Percentiles rank a stretch among this genome's conserved stretches.
These are phyloP conservation scores for Scelioninae gen. 1 DNA, from an alignment of 2,888 invertebrate genomes.

Conservation along the genomic window DNA sequence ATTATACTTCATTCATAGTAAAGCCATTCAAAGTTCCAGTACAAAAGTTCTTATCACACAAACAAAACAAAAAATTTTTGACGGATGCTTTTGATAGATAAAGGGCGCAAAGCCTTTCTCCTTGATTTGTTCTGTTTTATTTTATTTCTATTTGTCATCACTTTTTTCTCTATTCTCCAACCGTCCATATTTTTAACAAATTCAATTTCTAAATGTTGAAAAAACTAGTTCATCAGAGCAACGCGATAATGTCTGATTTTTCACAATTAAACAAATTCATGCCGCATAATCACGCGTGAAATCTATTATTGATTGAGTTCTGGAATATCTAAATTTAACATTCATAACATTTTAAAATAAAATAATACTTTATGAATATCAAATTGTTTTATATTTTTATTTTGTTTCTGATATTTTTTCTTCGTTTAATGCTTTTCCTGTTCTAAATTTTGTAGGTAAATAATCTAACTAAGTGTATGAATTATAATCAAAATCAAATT, in stretches of 20 bases:
- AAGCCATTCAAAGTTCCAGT: conserved; percentile 22
- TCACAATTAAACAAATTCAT: not conserved
- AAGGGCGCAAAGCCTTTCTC: not conserved
- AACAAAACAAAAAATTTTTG: conserved; percentile 18
- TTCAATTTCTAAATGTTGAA: too few relatives aligned
- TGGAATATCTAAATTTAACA: not conserved
- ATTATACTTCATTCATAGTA: conserved; percentile 34
- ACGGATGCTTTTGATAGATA: conserved; percentile 22
- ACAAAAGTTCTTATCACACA: conserved; percentile 33
- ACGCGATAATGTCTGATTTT: too few relatives aligned
- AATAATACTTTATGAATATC: not conserved
- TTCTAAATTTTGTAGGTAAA: too few relatives aligned
- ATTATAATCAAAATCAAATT: too few relatives aligned
- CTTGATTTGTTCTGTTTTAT: not conserved
- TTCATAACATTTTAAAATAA: not conserved
- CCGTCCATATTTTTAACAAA: too few relatives aligned
- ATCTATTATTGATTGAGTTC: conserved; percentile 1
- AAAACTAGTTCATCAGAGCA: too few relatives aligned
- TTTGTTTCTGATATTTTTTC: not conserved
- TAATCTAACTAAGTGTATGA: too few relatives aligned
- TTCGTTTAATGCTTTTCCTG: not conserved
- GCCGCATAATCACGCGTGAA: not conserved
- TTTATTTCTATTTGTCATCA: not conserved
- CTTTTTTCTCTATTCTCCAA: not conserved
- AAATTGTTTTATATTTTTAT: not conserved